phyloP scores from a whole-genome alignment of 1,140 invertebrate genomes.

The Brachionus calyciflorus region DNA sequence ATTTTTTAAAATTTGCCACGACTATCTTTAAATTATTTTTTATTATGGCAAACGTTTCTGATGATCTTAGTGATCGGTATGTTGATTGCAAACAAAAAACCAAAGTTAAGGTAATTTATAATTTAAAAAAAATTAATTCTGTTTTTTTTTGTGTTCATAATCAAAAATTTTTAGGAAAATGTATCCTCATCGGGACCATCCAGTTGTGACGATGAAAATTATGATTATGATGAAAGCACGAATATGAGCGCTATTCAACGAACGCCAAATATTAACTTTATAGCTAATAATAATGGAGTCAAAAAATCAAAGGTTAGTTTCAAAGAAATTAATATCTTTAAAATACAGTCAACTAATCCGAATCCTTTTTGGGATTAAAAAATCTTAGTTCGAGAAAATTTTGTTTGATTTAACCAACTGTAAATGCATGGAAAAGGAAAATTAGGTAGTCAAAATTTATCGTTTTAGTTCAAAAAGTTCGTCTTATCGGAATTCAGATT shows the following conservation, averaged over 20 bases:
- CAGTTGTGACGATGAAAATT: conserved; percentile 32
- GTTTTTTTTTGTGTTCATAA: neutral
- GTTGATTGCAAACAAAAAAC: too few species aligned
- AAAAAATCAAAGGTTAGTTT: conserved; percentile 11
- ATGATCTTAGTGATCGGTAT: neutral
- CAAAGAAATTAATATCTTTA: too few species aligned
- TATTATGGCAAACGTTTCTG: neutral
- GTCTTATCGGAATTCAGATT: too few species aligned
- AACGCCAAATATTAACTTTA: neutral
- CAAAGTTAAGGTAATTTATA: too few species aligned
- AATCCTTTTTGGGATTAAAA: too few species aligned
- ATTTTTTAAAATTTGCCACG: neutral
- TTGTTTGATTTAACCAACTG: too few species aligned
- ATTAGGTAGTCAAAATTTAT: too few species aligned
- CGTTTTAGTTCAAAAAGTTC: too few species aligned
- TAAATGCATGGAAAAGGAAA: too few species aligned
- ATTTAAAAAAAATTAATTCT: neutral
- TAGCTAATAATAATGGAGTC: neutral
- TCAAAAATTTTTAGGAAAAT: neutral
- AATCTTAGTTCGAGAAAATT: too few species aligned
- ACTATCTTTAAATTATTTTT: neutral
- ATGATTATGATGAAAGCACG: neutral
- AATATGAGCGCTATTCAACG: neutral
- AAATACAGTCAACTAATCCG: too few species aligned
- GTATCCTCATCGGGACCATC: conserved; percentile 19